Conservation (phyloP, 1,140 invertebrate species). For the Drosophila sucinea region DNA sequence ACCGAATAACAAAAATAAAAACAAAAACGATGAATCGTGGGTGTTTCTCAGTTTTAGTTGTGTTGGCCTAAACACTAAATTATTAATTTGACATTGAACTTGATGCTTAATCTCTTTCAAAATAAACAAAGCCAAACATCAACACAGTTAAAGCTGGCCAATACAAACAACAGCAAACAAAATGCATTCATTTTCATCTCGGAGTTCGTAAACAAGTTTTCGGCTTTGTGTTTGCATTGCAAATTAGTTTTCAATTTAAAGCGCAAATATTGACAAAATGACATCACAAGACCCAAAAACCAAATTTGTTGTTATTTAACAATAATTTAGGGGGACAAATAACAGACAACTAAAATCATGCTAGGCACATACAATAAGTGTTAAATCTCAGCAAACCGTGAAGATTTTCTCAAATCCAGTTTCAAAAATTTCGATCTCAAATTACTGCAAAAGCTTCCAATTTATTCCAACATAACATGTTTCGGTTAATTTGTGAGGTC, state of each 20-base stretch:
- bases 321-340: slow-evolving; percentile 10
- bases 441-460: background rate
- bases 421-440: background rate
- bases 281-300: slow-evolving; percentile 55
- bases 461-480: background rate
- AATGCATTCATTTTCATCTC: slow-evolving; percentile 42
- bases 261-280: slow-evolving; percentile 69
- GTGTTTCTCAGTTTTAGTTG: slow-evolving; percentile 4
- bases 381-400: background rate
- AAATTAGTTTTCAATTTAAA: slow-evolving; percentile 72
- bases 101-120: slow-evolving; percentile 51
- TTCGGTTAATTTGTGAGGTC: background rate
- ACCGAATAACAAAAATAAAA: slow-evolving; percentile 15
- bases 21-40: slow-evolving; percentile 17
- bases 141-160: slow-evolving; percentile 31
- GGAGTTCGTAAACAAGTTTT: slow-evolving; percentile 48
- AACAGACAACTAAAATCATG: background rate
- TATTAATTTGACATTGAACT: slow-evolving; percentile 65
- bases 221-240: slow-evolving; percentile 54
- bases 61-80: background rate
- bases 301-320: slow-evolving; percentile 28
- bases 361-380: background rate
- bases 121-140: slow-evolving; percentile 25
- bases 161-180: slow-evolving; percentile 36
- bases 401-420: background rate